Percentiles rank a stretch among this genome's conserved stretches.
These are phyloP conservation scores for Drosophila conformis DNA, from an alignment of 2,888 invertebrate species.

Conservation along the genomic window DNA sequence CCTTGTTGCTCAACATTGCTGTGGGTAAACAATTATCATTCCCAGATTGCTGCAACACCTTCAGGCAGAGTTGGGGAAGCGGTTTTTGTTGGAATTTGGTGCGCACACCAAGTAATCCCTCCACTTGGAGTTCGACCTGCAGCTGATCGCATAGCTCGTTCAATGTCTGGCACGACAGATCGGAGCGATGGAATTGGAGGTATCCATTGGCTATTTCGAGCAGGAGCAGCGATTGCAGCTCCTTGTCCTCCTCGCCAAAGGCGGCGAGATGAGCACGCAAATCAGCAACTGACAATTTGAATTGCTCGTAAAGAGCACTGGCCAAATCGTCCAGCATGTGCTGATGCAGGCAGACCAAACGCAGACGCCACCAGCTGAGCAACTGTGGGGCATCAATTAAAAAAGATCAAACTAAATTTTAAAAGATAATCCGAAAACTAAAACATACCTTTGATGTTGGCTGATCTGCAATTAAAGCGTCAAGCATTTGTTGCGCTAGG, in stretches of 20 bases:
- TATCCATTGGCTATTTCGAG: slow-evolving; percentile 89
- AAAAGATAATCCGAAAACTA: not conserved
- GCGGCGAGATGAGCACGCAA: slow-evolving; percentile 73
- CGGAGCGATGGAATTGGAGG: slow-evolving; percentile 90
- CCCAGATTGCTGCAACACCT: slow-evolving; percentile 86
- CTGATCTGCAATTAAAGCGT: slow-evolving; percentile 74
- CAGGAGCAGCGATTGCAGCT: slow-evolving; percentile 85
- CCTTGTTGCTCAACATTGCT: slow-evolving; percentile 84
- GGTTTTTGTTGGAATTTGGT: slow-evolving; percentile 94
- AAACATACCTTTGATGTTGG: slow-evolving; percentile 74
- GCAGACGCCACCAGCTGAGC: slow-evolving; percentile 89
- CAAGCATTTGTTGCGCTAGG: slow-evolving; percentile 85
- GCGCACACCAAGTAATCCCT: slow-evolving; percentile 93
- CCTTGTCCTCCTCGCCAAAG: slow-evolving; percentile 72
- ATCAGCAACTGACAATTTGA: slow-evolving; percentile 61
- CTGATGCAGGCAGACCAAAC: slow-evolving; percentile 91
- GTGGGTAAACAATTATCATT: slow-evolving; percentile 44
- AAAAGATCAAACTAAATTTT: not conserved
- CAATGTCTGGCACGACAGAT: slow-evolving; percentile 89
- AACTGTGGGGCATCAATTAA: slow-evolving; percentile 43
- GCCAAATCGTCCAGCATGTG: slow-evolving; percentile 91
- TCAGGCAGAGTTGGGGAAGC: slow-evolving; percentile 92
- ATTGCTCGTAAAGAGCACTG: slow-evolving; percentile 87
- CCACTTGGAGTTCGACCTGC: slow-evolving; percentile 89
- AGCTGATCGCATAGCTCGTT: slow-evolving; percentile 88